phyloP scores from a whole-genome alignment of 1,140 invertebrate genomes.

The Aricia agestis region DNA sequence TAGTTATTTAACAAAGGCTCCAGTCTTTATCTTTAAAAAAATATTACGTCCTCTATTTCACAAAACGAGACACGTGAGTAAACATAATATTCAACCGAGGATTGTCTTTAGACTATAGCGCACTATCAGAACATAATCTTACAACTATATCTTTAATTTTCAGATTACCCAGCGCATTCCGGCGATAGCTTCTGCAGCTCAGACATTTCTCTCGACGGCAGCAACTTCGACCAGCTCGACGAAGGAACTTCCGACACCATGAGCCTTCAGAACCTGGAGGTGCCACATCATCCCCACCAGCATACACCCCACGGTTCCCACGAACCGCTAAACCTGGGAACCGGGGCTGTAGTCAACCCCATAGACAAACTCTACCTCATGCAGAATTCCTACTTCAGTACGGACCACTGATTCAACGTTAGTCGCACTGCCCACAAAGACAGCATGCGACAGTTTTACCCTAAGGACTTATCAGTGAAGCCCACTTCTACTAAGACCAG shows the following conservation, averaged over 20 bases:
- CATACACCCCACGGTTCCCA: slow-evolving; percentile 76
- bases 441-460: slow-evolving; percentile 36
- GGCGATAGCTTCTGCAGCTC: slow-evolving; percentile 94
- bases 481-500: slow-evolving; percentile 46
- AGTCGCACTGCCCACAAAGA: slow-evolving; percentile 36
- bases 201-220: slow-evolving; percentile 90
- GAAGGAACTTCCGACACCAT: slow-evolving; percentile 88
- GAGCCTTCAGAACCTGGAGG: slow-evolving; percentile 83
- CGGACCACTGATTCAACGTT: slow-evolving; percentile 76
- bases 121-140: too few relatives aligned
- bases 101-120: too few relatives aligned
- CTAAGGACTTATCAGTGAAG: slow-evolving; percentile 40
- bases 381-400: slow-evolving; percentile 95
- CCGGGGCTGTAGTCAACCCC: slow-evolving; percentile 86
- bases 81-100: too few relatives aligned
- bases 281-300: slow-evolving; percentile 76
- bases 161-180: slow-evolving; percentile 90
- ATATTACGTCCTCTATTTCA: too few relatives aligned
- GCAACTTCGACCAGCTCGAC: slow-evolving; percentile 86
- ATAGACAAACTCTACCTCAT: slow-evolving; percentile 98
- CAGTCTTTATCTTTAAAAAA: too few relatives aligned
- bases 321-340: slow-evolving; percentile 78
- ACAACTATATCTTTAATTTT: slow-evolving; percentile 41
- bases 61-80: too few relatives aligned
- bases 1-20: too few relatives aligned